A percentile compares a stretch with the other conserved stretches of the same genome.
Conservation (phyloP, 1,140 invertebrate genomes). For the Stratiolaelaps scimitus region DNA sequence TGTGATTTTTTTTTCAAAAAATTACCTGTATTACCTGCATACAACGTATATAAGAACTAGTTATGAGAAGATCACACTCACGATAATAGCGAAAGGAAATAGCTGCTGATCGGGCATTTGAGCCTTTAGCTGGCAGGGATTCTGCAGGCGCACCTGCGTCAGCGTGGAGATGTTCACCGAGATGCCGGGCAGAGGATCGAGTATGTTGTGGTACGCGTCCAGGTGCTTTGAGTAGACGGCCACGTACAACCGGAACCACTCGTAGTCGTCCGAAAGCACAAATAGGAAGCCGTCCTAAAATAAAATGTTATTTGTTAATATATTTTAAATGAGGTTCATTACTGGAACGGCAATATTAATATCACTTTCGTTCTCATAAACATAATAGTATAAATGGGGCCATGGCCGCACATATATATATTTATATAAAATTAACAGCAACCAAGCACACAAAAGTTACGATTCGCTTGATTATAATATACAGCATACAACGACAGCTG, state of each 20-base stretch:
- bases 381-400: too few species aligned
- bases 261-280: conserved; percentile 24
- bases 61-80: too few species aligned
- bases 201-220: conserved; percentile 24
- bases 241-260: conserved; percentile 25
- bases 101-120: conserved; percentile 8
- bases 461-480: too few species aligned
- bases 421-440: too few species aligned
- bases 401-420: too few species aligned
- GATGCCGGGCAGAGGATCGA: conserved; percentile 24
- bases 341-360: too few species aligned
- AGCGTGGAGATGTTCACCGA: conserved; percentile 17
- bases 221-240: conserved; percentile 14
- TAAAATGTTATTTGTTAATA: background rate
- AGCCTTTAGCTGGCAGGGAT: conserved; percentile 4
- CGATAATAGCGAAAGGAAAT: conserved; percentile 8
- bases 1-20: too few species aligned
- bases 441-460: too few species aligned
- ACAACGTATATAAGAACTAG: too few species aligned
- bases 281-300: conserved; percentile 22
- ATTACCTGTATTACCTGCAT: too few species aligned
- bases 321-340: background rate
- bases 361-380: too few species aligned
- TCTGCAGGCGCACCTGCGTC: background rate
- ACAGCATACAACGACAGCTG: too few species aligned